Base-by-base conservation (phyloP, 2,888 invertebrate genomes). In the Brachycybe producta region DNA sequence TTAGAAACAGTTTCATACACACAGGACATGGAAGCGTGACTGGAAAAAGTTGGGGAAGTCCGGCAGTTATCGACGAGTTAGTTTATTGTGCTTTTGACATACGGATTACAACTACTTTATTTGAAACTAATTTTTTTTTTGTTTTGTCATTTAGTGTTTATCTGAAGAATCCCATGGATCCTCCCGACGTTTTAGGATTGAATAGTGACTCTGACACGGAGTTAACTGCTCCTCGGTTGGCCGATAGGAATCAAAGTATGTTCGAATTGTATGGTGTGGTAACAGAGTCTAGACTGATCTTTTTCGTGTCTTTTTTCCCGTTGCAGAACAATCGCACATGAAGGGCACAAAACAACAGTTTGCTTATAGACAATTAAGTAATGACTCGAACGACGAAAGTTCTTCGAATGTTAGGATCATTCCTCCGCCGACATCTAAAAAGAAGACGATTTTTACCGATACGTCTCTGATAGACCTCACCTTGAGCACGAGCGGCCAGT, bases 11-110 rank as follows among this genome's bases (percentile, higher is more conserved):
- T 0, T 82, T 87, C 57, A 83, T 87, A 49, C 88, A 87, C 61
- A 80, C 87, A 0, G 76, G 75, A 42, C 70, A 70, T 60, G 66
- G 66, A 11, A 58, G 70, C 11, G 76, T 80, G 0, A 78, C 78
- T 57, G 83, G 82, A 1, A 79, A 81, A 58, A 79, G 81, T 5
- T 91, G 90, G 90, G 90, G 90, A 1, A 80, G 80, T 60, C 84
- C 86, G 0, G 75, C 76, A 1, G 74, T 71, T 52, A 84, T 88
- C 54, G 87, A 87, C 62, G 79, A 82, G 65, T 68, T 57, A 57
- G 67, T 51, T 23, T 8, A 21, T 15, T 45, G 21, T 35, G 13
- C 24, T 47, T 48, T 13, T 2, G 23, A 40, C 4, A 19, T 28
- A 3, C 17, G 27, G 11, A 44, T 11, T 8, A 11, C 5, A 13